These are phyloP conservation scores for Pempheris klunzingeri DNA, from an alignment of 2,797 vertebrate species.

Conservation along the genomic window DNA sequence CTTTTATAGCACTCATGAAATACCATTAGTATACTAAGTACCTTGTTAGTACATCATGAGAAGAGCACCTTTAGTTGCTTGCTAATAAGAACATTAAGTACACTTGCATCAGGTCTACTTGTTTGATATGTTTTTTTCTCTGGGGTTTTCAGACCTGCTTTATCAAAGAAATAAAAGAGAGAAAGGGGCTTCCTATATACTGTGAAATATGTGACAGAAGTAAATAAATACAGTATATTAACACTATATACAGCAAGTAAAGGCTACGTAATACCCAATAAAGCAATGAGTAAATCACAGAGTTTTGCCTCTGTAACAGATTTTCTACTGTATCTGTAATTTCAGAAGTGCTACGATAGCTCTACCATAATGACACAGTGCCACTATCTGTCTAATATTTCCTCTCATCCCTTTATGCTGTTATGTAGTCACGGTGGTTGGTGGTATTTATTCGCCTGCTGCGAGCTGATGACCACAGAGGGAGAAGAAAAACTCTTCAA, in stretches of 20 bases:
- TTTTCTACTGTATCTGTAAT: no score
- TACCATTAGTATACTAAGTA: no score
- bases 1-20: no score
- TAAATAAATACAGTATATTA: not conserved
- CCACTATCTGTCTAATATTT: conserved; percentile 21
- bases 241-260: not conserved
- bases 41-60: no score
- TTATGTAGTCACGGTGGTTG: conserved; percentile 41
- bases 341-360: not conserved
- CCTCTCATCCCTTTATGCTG: conserved; percentile 14
- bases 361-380: not conserved
- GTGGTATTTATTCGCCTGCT: conserved; percentile 49
- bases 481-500: conserved; percentile 31
- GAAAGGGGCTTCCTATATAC: not conserved
- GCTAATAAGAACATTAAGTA: not conserved
- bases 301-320: not conserved
- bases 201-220: not conserved
- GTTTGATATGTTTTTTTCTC: no score
- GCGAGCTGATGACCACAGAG: conserved; percentile 14
- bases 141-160: not conserved
- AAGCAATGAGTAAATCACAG: no score
- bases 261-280: no score
- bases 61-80: not conserved
- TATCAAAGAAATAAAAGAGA: not conserved
- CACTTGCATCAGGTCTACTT: not conserved